phyloP scores from a whole-genome alignment of 2,888 invertebrate genomes.

The Nymphalis polychloros region DNA sequence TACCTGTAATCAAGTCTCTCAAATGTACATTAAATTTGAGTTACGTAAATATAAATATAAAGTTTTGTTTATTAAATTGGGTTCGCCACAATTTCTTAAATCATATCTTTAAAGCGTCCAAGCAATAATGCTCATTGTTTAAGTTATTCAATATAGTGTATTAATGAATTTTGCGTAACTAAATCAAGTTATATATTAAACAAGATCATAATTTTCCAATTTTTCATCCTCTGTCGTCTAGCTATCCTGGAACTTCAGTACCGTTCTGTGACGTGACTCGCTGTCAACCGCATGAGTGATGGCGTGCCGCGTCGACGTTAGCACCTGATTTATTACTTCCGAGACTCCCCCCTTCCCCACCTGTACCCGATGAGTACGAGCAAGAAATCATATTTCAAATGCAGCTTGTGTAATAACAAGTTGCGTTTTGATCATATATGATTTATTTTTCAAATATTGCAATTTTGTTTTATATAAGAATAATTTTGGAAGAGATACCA shows the following conservation, averaged over 20 bases:
- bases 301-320: slow-evolving; percentile 78
- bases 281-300: slow-evolving; percentile 76
- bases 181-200: no score
- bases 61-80: no score
- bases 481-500: no score
- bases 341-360: slow-evolving; percentile 48
- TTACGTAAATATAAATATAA: no score
- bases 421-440: not conserved
- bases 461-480: not conserved
- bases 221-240: slow-evolving; percentile 18
- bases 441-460: not conserved
- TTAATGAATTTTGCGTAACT: no score
- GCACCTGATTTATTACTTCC: slow-evolving; percentile 81
- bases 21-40: no score
- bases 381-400: slow-evolving; percentile 35
- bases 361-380: slow-evolving; percentile 45
- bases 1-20: no score
- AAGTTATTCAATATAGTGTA: no score
- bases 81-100: no score
- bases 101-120: no score
- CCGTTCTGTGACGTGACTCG: slow-evolving; percentile 68
- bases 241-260: slow-evolving; percentile 41
- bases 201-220: not conserved
- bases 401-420: not conserved
- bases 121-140: no score